These are phyloP conservation scores for Philhelius pedissequus DNA, from an alignment of 2,888 invertebrate species.

Conservation along the genomic window DNA sequence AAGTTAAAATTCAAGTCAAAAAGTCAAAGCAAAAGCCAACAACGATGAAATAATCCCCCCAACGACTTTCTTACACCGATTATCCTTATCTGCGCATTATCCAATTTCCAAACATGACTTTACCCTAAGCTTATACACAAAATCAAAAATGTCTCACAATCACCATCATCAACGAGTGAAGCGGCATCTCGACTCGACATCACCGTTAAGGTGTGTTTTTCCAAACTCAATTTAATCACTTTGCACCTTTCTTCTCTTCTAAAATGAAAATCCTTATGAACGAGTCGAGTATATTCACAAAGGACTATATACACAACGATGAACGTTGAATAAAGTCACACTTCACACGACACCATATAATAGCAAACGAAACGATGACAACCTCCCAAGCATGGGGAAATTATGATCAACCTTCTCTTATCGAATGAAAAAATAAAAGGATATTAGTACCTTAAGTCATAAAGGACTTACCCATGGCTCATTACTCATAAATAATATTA, in stretches of 20 bases:
- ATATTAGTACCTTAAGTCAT: slow-evolving; percentile 63
- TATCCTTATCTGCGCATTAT: slow-evolving; percentile 60
- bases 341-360: slow-evolving; percentile 17
- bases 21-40: neutral
- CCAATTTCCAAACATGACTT: slow-evolving; percentile 57
- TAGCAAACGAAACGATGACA: slow-evolving; percentile 30
- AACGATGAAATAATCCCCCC: slow-evolving; percentile 2
- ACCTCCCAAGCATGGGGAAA: slow-evolving; percentile 16
- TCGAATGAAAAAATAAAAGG: slow-evolving; percentile 46
- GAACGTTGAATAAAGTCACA: neutral
- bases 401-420: slow-evolving; percentile 30
- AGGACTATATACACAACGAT: neutral
- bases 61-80: slow-evolving; percentile 42
- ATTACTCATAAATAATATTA: slow-evolving; percentile 68
- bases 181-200: neutral
- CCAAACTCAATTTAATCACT: slow-evolving; percentile 63
- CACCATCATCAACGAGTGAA: neutral
- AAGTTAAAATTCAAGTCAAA: neutral
- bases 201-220: slow-evolving; percentile 45
- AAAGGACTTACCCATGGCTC: slow-evolving; percentile 68
- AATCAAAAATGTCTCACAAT: slow-evolving; percentile 19
- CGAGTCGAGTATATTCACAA: neutral
- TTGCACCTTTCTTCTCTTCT: neutral
- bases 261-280: neutral
- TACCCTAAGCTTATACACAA: slow-evolving; percentile 28